Percentiles rank a stretch among this genome's conserved stretches.
Conservation (phyloP, 2,113 vertebrate genomes). For the Anhinga rufa region DNA sequence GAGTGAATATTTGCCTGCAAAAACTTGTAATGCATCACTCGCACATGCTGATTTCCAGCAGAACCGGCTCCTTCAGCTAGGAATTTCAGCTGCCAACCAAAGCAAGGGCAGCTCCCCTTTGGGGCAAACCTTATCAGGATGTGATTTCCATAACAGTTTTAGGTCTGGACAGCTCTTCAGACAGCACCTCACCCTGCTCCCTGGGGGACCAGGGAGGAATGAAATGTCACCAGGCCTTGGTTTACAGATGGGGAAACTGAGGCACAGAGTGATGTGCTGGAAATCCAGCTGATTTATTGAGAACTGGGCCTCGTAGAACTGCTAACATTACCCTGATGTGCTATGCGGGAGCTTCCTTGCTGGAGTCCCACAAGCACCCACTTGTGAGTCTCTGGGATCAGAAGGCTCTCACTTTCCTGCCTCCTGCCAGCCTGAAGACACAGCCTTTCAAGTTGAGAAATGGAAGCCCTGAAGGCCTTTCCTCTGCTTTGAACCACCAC, state of each 20-base stretch:
- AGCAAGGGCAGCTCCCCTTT: not conserved
- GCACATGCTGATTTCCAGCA: not conserved
- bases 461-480: not conserved
- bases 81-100: not conserved
- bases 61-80: not conserved
- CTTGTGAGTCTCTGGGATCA: not conserved
- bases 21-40: not conserved
- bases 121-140: not conserved
- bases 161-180: not conserved
- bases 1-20: not conserved
- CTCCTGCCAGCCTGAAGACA: not conserved
- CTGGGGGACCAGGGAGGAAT: not conserved
- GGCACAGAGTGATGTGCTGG: not conserved
- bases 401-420: not conserved
- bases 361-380: not conserved
- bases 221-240: no score
- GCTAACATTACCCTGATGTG: no score
- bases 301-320: not conserved
- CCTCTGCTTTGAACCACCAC: not conserved
- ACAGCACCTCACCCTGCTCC: not conserved
- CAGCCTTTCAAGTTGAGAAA: not conserved
- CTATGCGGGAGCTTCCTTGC: accelerated
- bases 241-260: not conserved
- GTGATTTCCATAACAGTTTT: accelerated
- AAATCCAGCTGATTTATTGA: not conserved